Evolutionary conservation across 2,113 vertebrate genomes (phyloP).

Genomic region (Ploceus nigricollis): DNA sequence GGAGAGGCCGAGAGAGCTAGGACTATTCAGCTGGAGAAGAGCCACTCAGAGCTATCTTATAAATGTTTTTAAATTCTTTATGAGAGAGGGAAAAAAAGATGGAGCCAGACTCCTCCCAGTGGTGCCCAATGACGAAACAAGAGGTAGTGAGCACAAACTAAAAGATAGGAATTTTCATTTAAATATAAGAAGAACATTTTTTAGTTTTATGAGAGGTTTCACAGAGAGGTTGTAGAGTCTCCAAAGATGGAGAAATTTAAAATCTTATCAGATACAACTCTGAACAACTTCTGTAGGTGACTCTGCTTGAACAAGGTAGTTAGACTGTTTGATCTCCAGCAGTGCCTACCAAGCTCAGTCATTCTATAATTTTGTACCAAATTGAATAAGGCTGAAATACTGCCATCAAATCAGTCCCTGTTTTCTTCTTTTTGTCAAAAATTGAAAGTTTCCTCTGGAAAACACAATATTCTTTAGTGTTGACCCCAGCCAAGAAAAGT

Average conservation of each 20-base stretch:
- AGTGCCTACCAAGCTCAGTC: neutral
- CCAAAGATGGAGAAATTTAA: neutral
- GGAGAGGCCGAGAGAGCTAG: neutral
- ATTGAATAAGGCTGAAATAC: neutral
- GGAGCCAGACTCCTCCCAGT: neutral
- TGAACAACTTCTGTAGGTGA: neutral
- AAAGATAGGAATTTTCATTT: neutral
- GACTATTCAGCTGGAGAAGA: neutral
- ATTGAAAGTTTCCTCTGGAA: neutral
- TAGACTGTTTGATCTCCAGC: neutral
- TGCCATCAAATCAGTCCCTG: neutral
- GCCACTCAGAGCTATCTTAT: neutral
- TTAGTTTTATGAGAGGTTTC: neutral
- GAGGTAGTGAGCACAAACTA: neutral
- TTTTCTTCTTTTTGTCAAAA: neutral
- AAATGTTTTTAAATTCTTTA: neutral
- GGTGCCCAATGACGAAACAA: fast-evolving
- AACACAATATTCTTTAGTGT: neutral
- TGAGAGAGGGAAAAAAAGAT: neutral
- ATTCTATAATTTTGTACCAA: neutral
- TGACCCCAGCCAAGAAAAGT: neutral
- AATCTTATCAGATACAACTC: fast-evolving
- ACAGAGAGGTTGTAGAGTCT: neutral
- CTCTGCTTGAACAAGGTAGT: neutral
- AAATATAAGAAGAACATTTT: neutral